Evolutionary conservation across 30 jellyfish, hydroid and myxozoan species (phyloP), one percentile per base, ranked within the genome.

Genomic region (Cassiopea andromeda): DNA sequence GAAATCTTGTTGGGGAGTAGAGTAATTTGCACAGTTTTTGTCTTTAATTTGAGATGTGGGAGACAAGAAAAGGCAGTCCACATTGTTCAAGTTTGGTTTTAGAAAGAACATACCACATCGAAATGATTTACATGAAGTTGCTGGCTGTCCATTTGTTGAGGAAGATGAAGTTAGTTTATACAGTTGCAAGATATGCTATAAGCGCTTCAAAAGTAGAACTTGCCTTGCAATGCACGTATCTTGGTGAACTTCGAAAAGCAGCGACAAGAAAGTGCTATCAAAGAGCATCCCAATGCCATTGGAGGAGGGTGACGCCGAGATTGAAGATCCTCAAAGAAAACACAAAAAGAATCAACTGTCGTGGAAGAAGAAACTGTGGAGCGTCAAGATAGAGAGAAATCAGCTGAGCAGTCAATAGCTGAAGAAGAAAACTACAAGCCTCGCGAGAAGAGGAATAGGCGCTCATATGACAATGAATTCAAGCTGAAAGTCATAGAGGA

Each of bases 241-340:
- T 81, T 81, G 90, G 90, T 81, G 90, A n/a, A 61, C 90, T 81
- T 81, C 83, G 83, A 58, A 81, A 59, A 81, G 74, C 80, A 60
- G 14, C 85, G 74, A 60, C 83, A 60, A 81, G 90, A 81, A 60
- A 27, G 38, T 27, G 38, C 38, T 27, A 27, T 27, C 38, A 27
- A 27, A 27, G 38, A 27, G 38, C 38, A 44, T 77, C 75, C 87
- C 90, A 81, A 44, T 61, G 83, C 59, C 44, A 45, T 81, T 54
- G 84, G 84, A 75, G 90, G 60, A 81, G 44, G 1, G 90, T 1
- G 44, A 60, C 90, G 83, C 83, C 90, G 38, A 61, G 38, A 27
- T 27, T 27, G 38, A 27, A 27, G 38, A 27, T 27, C 38, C 38
- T 27, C 38, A 27, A 0, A 27, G 38, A 27, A 27, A 27, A 27